These are phyloP conservation scores for Diachasma alloeum DNA, from an alignment of 1,140 invertebrate species.

Conservation along the genomic window DNA sequence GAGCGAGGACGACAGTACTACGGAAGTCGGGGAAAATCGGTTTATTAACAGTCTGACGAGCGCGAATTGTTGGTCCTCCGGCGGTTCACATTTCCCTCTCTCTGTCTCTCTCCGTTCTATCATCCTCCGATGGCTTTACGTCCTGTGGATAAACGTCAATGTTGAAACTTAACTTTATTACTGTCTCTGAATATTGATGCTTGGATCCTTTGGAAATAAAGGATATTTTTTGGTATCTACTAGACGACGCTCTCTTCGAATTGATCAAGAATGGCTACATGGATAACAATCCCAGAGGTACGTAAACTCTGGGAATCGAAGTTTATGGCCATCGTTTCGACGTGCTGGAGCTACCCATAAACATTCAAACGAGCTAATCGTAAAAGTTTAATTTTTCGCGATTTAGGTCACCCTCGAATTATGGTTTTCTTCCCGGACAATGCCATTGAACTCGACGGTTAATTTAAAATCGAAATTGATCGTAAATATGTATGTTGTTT, in stretches of 20 bases:
- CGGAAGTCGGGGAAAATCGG: constrained; percentile 29
- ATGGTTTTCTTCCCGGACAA: neutral
- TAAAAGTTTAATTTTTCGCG: neutral
- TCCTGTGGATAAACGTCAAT: neutral
- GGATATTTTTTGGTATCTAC: too few species aligned
- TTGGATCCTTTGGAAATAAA: too few species aligned
- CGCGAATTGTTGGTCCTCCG: constrained; percentile 29
- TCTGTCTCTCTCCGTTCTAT: neutral
- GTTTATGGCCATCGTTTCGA: too few species aligned
- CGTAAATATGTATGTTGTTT: neutral
- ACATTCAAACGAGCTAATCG: neutral
- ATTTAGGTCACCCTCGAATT: neutral
- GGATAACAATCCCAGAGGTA: too few species aligned
- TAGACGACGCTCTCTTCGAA: too few species aligned
- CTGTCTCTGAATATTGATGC: neutral
- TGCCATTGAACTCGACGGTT: neutral
- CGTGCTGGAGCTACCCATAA: too few species aligned
- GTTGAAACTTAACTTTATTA: neutral
- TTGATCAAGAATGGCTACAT: too few species aligned
- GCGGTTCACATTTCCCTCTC: neutral
- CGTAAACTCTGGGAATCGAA: too few species aligned
- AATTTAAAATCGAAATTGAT: neutral
- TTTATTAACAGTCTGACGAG: constrained; percentile 34
- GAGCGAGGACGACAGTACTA: constrained; percentile 5
- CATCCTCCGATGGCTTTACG: neutral